These are phyloP conservation scores for Myotis yumanensis DNA, from an alignment of 2,113 vertebrate species.

Conservation along the genomic window DNA sequence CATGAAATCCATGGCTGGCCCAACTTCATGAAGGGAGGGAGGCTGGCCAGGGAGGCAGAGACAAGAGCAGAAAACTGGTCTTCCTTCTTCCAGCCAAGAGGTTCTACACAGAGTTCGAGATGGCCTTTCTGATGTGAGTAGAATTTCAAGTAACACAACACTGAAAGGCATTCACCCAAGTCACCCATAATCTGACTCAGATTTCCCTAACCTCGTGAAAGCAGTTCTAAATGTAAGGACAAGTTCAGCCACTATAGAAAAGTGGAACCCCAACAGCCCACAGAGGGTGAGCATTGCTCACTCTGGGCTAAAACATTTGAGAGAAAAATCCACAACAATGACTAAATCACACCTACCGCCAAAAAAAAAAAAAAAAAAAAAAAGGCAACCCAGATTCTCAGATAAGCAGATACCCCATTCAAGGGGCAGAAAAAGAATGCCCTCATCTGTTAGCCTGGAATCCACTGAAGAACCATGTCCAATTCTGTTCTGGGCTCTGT, in stretches of 20 bases:
- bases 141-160: slow-evolving; percentile 1
- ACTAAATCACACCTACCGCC: not conserved
- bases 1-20: not conserved
- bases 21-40: not conserved
- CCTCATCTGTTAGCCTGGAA: not conserved
- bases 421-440: slow-evolving; percentile 13
- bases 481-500: not conserved
- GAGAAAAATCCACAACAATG: not conserved
- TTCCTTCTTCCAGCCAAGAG: not conserved
- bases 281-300: not conserved
- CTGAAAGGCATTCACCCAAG: not conserved
- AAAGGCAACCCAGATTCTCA: not conserved
- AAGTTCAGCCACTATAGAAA: not conserved
- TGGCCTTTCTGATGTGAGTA: not conserved
- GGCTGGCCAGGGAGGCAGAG: not conserved
- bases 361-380: not conserved
- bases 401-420: slow-evolving; percentile 13
- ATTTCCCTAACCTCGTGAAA: slow-evolving; percentile 14
- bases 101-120: not conserved
- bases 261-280: not conserved
- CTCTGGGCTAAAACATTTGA: not conserved
- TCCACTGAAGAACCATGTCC: not conserved
- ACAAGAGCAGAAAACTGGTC: not conserved
- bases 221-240: not conserved
- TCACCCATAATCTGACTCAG: not conserved